A percentile compares a stretch with the other conserved stretches of the same genome.
Evolutionary conservation across 2,797 vertebrate genomes (phyloP).

Genomic region (Lagorchestes hirsutus): DNA sequence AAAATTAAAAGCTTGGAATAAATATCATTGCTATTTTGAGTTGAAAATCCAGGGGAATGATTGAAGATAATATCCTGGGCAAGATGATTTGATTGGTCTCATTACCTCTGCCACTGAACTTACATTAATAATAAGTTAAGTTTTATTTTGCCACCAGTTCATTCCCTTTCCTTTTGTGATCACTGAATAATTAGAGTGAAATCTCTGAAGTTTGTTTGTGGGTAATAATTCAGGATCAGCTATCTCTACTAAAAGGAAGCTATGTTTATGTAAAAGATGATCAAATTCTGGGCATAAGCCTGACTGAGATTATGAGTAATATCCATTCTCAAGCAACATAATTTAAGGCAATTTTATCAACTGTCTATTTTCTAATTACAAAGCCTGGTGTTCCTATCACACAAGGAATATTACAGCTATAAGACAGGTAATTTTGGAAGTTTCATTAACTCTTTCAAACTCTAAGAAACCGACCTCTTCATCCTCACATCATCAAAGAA

Average conservation of each 20-base stretch:
- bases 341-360: neutral
- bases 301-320: neutral
- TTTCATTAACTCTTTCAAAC: slow-evolving; percentile 32
- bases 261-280: neutral
- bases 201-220: slow-evolving; percentile 19
- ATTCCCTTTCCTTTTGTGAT: slow-evolving; percentile 1
- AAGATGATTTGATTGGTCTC: neutral
- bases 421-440: slow-evolving; percentile 20
- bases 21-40: slow-evolving; percentile 3
- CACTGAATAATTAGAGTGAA: neutral
- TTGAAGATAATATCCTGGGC: neutral
- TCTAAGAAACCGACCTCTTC: neutral
- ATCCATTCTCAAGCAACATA: neutral
- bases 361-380: slow-evolving; percentile 29
- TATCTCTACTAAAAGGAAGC: slow-evolving; percentile 14
- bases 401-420: neutral
- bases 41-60: slow-evolving; percentile 20
- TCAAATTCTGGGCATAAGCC: slow-evolving; percentile 33
- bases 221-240: slow-evolving; percentile 8
- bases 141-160: neutral
- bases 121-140: slow-evolving; percentile 19
- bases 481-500: neutral
- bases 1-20: neutral
- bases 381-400: neutral
- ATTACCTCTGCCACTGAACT: slow-evolving; percentile 11